These are phyloP conservation scores for Galerucella nymphaeae DNA, from an alignment of 2,888 invertebrate genomes.

Conservation along the genomic window DNA sequence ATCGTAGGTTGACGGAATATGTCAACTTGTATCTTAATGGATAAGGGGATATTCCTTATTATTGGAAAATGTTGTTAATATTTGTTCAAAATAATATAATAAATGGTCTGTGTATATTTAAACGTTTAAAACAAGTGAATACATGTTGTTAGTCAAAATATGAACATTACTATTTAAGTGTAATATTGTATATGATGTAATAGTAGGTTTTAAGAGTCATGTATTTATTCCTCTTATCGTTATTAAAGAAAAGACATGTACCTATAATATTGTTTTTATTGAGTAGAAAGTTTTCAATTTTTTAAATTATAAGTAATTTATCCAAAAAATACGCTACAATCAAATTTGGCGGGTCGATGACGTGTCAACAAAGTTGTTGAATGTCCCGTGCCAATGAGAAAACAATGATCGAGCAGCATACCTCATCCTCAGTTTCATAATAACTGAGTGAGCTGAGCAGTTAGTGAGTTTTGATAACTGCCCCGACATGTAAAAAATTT, in stretches of 20 bases:
- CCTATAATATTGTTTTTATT: background rate
- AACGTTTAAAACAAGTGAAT: background rate
- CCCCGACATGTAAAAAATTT: slow-evolving; percentile 43
- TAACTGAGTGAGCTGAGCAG: slow-evolving; percentile 44
- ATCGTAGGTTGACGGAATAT: too few relatives aligned
- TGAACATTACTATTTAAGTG: background rate
- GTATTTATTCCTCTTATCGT: background rate
- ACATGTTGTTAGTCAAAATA: background rate
- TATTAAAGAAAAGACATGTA: background rate
- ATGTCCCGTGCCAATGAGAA: slow-evolving; percentile 29
- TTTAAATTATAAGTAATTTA: background rate
- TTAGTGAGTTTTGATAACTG: slow-evolving; percentile 34
- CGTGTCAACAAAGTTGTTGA: slow-evolving; percentile 34
- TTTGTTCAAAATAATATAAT: background rate
- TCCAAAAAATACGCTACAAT: slow-evolving; percentile 28
- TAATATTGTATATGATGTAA: background rate
- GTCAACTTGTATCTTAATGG: too few relatives aligned
- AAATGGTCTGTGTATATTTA: background rate
- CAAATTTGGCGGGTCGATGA: slow-evolving; percentile 44
- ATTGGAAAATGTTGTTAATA: background rate
- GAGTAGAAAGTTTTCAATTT: background rate
- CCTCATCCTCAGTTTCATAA: slow-evolving; percentile 33
- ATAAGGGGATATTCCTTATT: too few relatives aligned
- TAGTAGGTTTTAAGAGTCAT: background rate
- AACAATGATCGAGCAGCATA: slow-evolving; percentile 30